Conservation (phyloP, 2,888 invertebrate genomes). For the Polia nebulosa region DNA sequence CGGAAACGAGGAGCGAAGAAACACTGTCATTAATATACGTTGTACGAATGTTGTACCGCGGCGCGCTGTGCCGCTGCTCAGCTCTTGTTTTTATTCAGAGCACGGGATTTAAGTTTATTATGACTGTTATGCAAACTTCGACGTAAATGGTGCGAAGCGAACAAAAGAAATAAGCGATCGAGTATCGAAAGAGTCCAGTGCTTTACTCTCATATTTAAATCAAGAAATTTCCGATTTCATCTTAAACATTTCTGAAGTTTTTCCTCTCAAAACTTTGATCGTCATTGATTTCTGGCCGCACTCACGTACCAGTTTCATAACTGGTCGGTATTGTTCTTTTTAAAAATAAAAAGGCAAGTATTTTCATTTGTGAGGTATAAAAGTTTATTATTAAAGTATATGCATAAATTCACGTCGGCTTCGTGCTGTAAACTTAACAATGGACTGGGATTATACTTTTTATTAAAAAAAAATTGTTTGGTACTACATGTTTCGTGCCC, state of each 20-base stretch:
- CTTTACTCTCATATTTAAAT: constrained; percentile 61
- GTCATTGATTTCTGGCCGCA: constrained; percentile 50
- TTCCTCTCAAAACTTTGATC: constrained; percentile 57
- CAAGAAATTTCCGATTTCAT: constrained; percentile 58
- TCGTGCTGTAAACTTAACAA: constrained; percentile 46
- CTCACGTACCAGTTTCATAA: constrained; percentile 44
- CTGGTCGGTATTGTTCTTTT: constrained; percentile 43
- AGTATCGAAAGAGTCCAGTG: constrained; percentile 58
- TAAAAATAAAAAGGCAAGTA: constrained; percentile 31
- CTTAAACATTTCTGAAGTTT: constrained; percentile 49
- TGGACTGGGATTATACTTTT: constrained; percentile 36
- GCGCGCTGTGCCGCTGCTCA: constrained; percentile 44
- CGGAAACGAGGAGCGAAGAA: constrained; percentile 83
- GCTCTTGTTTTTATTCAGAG: constrained; percentile 71
- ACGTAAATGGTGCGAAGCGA: constrained; percentile 65
- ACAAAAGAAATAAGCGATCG: constrained; percentile 65
- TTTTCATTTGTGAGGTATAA: constrained; percentile 36
- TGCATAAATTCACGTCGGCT: constrained; percentile 42
- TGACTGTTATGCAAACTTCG: constrained; percentile 63
- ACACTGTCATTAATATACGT: constrained; percentile 86
- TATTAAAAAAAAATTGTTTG: constrained; percentile 4
- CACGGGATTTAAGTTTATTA: constrained; percentile 69
- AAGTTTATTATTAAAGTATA: constrained; percentile 47
- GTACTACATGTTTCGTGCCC: constrained; percentile 36
- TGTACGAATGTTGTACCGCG: constrained; percentile 71